These are phyloP conservation scores for Pelodytes ibericus DNA, from an alignment of 2,797 vertebrate genomes.

Conservation along the genomic window DNA sequence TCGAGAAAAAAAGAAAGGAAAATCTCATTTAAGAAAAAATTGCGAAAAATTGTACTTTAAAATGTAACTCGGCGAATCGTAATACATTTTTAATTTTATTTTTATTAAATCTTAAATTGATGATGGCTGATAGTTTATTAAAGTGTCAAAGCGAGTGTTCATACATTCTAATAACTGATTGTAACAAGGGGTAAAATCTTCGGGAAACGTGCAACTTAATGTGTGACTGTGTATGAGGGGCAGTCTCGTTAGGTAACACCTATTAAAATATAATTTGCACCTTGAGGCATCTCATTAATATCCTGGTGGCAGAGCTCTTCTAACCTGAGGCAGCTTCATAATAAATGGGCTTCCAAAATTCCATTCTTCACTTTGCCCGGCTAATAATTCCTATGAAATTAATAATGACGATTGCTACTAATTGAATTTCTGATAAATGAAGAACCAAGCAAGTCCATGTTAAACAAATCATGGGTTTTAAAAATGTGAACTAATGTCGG, in stretches of 20 bases:
- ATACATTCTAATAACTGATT: constrained; percentile 82
- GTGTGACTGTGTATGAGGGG: constrained; percentile 72
- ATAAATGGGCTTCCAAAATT: constrained; percentile 75
- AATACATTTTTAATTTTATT: constrained; percentile 80
- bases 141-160: constrained; percentile 76
- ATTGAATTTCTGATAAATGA: constrained; percentile 75
- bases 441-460: constrained; percentile 57
- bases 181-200: constrained; percentile 74
- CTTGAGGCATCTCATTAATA: constrained; percentile 98
- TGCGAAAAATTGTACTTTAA: constrained; percentile 59
- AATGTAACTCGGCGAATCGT: constrained; percentile 60
- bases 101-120: constrained; percentile 75
- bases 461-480: constrained; percentile 52
- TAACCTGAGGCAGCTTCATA: constrained; percentile 81
- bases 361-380: constrained; percentile 69
- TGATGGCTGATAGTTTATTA: constrained; percentile 81
- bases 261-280: constrained; percentile 98
- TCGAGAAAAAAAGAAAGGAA: constrained; percentile 26
- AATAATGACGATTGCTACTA: constrained; percentile 70
- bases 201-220: constrained; percentile 64
- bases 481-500: constrained; percentile 36
- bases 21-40: constrained; percentile 56
- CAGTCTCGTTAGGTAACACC: constrained; percentile 89
- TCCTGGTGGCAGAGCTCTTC: constrained; percentile 77
- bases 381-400: constrained; percentile 83